Evolutionary conservation across 2,888 invertebrate species (phyloP).

Genomic region (Drosophila histrio): DNA sequence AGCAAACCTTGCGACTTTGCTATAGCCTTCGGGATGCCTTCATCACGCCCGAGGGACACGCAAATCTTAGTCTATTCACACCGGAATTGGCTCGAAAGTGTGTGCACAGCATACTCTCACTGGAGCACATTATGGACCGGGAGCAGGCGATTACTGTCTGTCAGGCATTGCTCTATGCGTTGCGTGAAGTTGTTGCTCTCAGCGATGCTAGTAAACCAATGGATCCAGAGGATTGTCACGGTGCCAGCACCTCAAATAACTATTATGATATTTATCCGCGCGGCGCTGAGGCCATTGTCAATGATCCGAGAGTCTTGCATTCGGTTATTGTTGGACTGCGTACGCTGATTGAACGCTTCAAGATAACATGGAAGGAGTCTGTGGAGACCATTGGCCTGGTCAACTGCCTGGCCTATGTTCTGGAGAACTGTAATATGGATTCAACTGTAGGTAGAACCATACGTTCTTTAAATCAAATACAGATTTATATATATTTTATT

Average conservation of each 20-base stretch:
- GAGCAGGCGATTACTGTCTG: conserved; percentile 87
- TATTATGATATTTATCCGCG: conserved; percentile 58
- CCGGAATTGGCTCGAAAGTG: conserved; percentile 82
- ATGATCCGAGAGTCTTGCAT: conserved; percentile 86
- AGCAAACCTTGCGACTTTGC: conserved; percentile 87
- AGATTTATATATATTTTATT: neutral
- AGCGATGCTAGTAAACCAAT: conserved; percentile 33
- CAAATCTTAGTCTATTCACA: conserved; percentile 48
- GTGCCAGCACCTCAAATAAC: conserved; percentile 43
- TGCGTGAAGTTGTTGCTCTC: conserved; percentile 85
- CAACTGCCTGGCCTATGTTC: conserved; percentile 85
- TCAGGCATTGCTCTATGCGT: conserved; percentile 87
- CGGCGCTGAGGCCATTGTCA: conserved; percentile 83
- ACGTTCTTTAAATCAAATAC: no score
- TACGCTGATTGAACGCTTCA: conserved; percentile 88
- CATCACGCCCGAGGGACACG: conserved; percentile 51
- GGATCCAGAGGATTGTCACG: conserved; percentile 52
- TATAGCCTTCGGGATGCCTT: conserved; percentile 86
- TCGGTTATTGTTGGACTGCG: conserved; percentile 88
- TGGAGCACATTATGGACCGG: conserved; percentile 86
- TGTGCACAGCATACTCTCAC: conserved; percentile 82
- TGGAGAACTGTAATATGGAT: conserved; percentile 85
- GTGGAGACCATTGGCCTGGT: conserved; percentile 90
- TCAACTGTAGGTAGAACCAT: conserved; percentile 83
- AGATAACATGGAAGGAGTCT: conserved; percentile 91